These are phyloP conservation scores for Penaeus japonicus DNA, from an alignment of 1,140 invertebrate genomes.

Conservation along the genomic window DNA sequence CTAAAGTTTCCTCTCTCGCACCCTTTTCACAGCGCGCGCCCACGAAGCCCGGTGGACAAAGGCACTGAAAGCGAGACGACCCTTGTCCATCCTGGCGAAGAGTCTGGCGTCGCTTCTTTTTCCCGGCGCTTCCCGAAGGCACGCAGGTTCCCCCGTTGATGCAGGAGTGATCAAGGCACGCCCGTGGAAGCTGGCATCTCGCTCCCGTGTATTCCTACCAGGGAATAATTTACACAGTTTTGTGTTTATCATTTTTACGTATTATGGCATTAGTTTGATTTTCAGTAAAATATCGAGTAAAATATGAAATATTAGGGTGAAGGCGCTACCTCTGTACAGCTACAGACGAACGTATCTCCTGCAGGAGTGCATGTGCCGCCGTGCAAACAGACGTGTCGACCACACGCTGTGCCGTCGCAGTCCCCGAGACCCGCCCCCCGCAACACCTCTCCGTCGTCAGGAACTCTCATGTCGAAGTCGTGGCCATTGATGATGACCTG, in stretches of 20 bases:
- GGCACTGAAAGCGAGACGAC: neutral
- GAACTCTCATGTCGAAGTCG: conserved; percentile 68
- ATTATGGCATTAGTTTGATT: no score
- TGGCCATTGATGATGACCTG: conserved; percentile 72
- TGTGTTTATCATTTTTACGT: no score
- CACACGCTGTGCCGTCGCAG: conserved; percentile 76
- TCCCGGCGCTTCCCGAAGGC: neutral
- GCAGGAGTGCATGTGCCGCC: conserved; percentile 72
- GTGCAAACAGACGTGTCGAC: conserved; percentile 72
- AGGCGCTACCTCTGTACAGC: conserved; percentile 14
- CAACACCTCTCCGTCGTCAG: conserved; percentile 66
- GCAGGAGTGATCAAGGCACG: conserved; percentile 25
- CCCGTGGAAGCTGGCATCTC: conserved; percentile 25
- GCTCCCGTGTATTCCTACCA: conserved; percentile 25
- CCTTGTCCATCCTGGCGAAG: neutral
- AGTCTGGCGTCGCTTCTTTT: neutral
- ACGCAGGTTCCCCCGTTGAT: conserved; percentile 18
- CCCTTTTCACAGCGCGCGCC: conserved; percentile 9
- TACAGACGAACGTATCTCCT: conserved; percentile 54
- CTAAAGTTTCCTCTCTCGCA: neutral
- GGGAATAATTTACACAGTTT: no score
- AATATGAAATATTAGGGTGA: no score
- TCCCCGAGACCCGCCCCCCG: conserved; percentile 70
- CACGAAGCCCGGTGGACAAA: conserved; percentile 15
- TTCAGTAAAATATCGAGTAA: no score